phyloP scores from a whole-genome alignment of 2,113 vertebrate genomes.

The Amazona guildingii region DNA sequence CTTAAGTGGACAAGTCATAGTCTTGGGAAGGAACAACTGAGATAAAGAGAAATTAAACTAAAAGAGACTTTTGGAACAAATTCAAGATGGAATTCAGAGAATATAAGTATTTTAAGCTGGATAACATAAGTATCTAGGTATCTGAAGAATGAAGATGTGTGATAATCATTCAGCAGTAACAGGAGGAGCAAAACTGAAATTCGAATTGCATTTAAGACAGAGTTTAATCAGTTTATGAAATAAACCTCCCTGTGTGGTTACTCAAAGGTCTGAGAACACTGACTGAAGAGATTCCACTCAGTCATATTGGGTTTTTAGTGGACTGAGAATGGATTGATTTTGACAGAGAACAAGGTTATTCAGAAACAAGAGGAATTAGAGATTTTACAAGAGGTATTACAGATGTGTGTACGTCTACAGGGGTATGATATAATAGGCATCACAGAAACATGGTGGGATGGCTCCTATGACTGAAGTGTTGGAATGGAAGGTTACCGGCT shows the following conservation, averaged over 20 bases:
- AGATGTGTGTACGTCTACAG: too few relatives aligned
- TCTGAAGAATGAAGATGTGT: neutral
- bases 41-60: neutral
- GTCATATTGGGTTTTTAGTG: neutral
- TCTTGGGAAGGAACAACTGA: neutral
- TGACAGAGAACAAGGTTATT: neutral
- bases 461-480: too few relatives aligned
- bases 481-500: too few relatives aligned
- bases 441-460: too few relatives aligned
- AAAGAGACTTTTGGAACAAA: neutral
- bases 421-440: too few relatives aligned
- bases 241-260: neutral
- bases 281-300: neutral
- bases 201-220: neutral
- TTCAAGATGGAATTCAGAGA: neutral
- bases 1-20: neutral
- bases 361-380: neutral
- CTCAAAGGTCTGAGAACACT: neutral
- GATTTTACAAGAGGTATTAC: too few relatives aligned
- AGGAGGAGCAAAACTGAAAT: neutral
- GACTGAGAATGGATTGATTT: neutral
- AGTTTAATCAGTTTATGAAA: neutral
- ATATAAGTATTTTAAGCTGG: neutral
- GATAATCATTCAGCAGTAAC: neutral
- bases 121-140: neutral